phyloP scores from a whole-genome alignment of 2,113 vertebrate genomes.

The Otolemur garnettii region DNA sequence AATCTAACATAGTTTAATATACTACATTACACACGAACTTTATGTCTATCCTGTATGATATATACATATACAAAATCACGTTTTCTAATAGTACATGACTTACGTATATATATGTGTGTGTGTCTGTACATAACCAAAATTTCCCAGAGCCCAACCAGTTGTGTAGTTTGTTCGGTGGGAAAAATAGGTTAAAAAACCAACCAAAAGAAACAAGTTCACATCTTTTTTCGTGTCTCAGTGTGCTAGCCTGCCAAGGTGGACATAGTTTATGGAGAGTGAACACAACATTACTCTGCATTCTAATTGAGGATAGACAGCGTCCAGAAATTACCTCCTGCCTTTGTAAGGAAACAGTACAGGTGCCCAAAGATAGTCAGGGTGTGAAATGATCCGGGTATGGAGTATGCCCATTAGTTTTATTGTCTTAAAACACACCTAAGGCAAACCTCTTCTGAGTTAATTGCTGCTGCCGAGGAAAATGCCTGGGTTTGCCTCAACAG shows the following conservation, averaged over 20 bases:
- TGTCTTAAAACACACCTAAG: conserved; percentile 14
- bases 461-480: not conserved
- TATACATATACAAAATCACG: not conserved
- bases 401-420: not conserved
- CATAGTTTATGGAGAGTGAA: not conserved
- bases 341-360: not conserved
- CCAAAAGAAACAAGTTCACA: not conserved
- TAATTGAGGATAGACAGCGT: not conserved
- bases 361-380: not conserved
- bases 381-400: not conserved
- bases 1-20: no score
- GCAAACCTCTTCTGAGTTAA: not conserved
- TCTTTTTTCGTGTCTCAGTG: not conserved
- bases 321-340: not conserved
- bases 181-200: not conserved
- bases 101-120: not conserved
- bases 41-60: not conserved
- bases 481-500: not conserved
- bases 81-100: no score
- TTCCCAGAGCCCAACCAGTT: not conserved
- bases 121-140: no score
- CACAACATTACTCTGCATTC: not conserved
- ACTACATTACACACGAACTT: no score
- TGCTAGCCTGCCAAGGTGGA: no score
- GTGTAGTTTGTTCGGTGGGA: not conserved